A percentile compares a stretch with the other conserved stretches of the same genome.
These are phyloP conservation scores for Ptycholaimellus sp. DNA, from an alignment of 2,888 invertebrate genomes.

Conservation along the genomic window DNA sequence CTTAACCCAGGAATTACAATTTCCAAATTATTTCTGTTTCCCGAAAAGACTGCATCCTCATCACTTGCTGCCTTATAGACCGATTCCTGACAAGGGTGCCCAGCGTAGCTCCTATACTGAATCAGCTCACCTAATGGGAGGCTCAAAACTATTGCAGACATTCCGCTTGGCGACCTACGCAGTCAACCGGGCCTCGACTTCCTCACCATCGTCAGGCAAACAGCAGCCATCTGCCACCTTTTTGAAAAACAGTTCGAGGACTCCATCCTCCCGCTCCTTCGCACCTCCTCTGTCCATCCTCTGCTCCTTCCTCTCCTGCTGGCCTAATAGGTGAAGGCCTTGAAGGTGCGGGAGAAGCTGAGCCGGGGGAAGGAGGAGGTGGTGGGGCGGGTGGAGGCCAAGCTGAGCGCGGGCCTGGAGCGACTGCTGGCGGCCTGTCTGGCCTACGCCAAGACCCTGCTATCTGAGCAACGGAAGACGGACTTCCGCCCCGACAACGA, in stretches of 20 bases:
- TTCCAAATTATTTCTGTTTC: no score
- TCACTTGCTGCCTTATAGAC: no score
- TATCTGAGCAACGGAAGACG: slow-evolving; percentile 81
- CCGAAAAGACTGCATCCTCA: no score
- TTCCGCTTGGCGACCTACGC: slow-evolving; percentile 38
- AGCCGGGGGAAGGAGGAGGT: slow-evolving; percentile 56
- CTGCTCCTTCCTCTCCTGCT: no score
- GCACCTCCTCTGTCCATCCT: no score
- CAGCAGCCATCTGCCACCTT: slow-evolving; percentile 70
- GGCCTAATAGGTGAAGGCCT: no score
- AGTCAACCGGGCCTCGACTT: no score
- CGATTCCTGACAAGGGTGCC: no score
- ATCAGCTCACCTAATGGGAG: no score
- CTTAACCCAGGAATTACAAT: no score
- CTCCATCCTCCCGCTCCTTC: slow-evolving; percentile 57
- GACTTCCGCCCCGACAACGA: slow-evolving; percentile 45
- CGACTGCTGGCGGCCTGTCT: slow-evolving; percentile 46
- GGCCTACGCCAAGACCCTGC: slow-evolving; percentile 64
- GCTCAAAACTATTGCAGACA: no score
- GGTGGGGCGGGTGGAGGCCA: slow-evolving; percentile 64
- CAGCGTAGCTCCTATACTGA: no score
- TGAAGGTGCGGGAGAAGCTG: not conserved
- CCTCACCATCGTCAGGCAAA: slow-evolving; percentile 49
- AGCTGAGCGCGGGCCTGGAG: slow-evolving; percentile 46
- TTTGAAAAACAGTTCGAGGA: slow-evolving; percentile 77